Conservation (phyloP, 2,113 vertebrate species). For the Eublepharis macularius region DNA sequence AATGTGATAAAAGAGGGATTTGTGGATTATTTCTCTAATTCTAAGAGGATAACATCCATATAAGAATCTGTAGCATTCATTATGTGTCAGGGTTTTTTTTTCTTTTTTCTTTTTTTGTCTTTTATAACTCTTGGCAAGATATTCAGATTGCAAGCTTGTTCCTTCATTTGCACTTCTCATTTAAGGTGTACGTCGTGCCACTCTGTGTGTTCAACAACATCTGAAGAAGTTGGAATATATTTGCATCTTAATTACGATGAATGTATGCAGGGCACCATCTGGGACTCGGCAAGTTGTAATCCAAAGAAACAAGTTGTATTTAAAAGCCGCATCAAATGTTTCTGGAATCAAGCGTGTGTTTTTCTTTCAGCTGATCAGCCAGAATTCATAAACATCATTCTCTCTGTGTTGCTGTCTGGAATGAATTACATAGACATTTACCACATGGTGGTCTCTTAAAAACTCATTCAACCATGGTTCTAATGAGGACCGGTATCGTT, state of each 20-base stretch:
- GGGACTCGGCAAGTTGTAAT: slow-evolving; percentile 65
- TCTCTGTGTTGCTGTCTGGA: background rate
- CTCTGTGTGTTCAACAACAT: slow-evolving; percentile 47
- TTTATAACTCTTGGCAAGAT: slow-evolving; percentile 36
- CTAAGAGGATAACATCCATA: background rate
- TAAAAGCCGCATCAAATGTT: slow-evolving; percentile 61
- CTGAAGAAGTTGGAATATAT: slow-evolving; percentile 75
- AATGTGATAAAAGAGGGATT: background rate
- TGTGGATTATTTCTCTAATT: background rate
- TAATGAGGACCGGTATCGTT: background rate
- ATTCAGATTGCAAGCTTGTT: slow-evolving; percentile 30
- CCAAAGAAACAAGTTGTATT: slow-evolving; percentile 57
- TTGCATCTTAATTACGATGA: slow-evolving; percentile 71
- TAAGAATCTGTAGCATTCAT: background rate
- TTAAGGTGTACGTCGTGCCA: slow-evolving; percentile 35
- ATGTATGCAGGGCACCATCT: slow-evolving; percentile 65
- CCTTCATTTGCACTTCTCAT: slow-evolving; percentile 44
- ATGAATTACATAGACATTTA: accelerated
- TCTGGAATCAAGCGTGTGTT: slow-evolving; percentile 58
- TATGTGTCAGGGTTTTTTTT: slow-evolving; percentile 19
- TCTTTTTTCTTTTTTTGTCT: slow-evolving; percentile 17
- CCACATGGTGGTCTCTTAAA: background rate
- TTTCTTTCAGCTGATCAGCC: slow-evolving; percentile 46
- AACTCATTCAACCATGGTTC: background rate
- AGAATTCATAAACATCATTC: slow-evolving; percentile 51